These are phyloP conservation scores for Jacana jacana DNA, from an alignment of 2,113 vertebrate genomes.

Conservation along the genomic window DNA sequence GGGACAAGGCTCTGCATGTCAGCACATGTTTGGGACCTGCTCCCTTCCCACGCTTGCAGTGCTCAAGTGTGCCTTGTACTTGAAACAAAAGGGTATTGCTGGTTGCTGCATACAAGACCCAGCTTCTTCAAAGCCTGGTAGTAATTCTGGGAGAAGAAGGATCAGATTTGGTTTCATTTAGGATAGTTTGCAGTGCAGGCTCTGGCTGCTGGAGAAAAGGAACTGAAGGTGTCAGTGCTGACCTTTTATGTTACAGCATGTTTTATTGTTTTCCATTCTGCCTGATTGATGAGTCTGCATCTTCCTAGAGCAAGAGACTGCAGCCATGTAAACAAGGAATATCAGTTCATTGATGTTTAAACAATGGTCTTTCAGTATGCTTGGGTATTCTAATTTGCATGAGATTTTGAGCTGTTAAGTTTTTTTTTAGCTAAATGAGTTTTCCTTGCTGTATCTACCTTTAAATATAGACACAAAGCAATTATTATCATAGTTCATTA, in stretches of 20 bases:
- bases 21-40: background rate
- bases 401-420: background rate
- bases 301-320: background rate
- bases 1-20: background rate
- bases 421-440: background rate
- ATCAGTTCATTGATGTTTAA: background rate
- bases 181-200: background rate
- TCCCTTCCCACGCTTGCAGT: rapidly evolving
- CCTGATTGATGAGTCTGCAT: background rate
- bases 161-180: background rate
- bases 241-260: background rate
- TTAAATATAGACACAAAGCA: background rate
- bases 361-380: background rate
- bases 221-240: background rate
- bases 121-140: background rate
- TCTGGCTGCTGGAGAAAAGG: background rate
- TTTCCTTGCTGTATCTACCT: background rate
- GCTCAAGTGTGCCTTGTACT: background rate
- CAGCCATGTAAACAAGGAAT: background rate
- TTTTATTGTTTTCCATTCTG: background rate
- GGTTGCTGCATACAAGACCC: background rate
- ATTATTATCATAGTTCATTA: background rate
- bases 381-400: background rate
- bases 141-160: background rate
- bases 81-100: background rate